Percentiles rank a stretch among this genome's conserved stretches.
Conservation (phyloP, 2,888 invertebrate genomes). For the Idaea straminata region DNA sequence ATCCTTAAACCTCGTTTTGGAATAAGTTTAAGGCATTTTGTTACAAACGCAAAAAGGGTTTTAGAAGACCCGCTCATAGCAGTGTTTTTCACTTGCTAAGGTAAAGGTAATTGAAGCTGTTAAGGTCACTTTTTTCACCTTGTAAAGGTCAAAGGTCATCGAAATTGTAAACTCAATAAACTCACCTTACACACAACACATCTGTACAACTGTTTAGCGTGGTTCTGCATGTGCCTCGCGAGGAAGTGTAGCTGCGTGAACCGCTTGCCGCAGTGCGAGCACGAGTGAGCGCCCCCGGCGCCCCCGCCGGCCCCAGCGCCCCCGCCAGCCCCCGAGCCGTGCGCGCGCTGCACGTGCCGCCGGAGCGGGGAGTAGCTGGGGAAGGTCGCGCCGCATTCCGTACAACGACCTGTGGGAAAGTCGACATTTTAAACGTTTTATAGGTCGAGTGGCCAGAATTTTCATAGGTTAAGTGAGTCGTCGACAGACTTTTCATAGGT, state of each 20-base stretch:
- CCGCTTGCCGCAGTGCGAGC: conserved; percentile 69
- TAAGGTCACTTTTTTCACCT: no score
- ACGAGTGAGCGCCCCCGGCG: conserved; percentile 44
- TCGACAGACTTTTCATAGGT: no score
- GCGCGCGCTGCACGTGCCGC: conserved; percentile 55
- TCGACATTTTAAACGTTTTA: no score
- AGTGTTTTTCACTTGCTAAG: no score
- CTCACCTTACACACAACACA: conserved; percentile 72
- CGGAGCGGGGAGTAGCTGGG: conserved; percentile 68
- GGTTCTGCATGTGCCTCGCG: conserved; percentile 72
- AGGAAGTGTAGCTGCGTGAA: conserved; percentile 69
- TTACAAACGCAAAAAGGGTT: no score
- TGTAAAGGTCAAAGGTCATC: conserved; percentile 2
- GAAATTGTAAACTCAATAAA: background rate
- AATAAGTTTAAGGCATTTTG: no score
- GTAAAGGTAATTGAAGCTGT: no score
- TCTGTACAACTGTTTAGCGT: conserved; percentile 70
- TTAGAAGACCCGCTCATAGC: no score
- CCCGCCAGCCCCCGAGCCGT: conserved; percentile 31
- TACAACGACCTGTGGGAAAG: conserved; percentile 51
- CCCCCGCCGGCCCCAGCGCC: conserved; percentile 3
- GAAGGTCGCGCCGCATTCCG: conserved; percentile 58
- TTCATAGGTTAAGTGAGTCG: no score
- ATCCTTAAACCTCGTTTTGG: no score
- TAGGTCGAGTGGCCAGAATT: no score